These are phyloP conservation scores for Cantharis lateralis DNA, from an alignment of 2,888 invertebrate species.

Conservation along the genomic window DNA sequence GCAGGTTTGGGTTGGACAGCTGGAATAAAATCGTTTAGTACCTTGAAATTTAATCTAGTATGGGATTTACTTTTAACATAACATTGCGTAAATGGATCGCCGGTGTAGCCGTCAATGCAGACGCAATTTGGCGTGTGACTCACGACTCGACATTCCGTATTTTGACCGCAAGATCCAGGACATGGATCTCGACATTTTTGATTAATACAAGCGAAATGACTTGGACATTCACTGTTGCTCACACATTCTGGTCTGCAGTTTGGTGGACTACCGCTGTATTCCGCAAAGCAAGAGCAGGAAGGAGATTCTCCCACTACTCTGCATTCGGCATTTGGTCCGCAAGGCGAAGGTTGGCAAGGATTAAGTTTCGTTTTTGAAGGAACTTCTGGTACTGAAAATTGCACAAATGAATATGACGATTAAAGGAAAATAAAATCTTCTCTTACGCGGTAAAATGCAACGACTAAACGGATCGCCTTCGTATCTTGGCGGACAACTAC, in stretches of 20 bases:
- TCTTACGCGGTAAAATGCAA: conserved; percentile 58
- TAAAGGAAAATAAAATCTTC: background rate
- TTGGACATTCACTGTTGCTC: conserved; percentile 71
- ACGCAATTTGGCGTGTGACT: conserved; percentile 65
- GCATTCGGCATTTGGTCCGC: conserved; percentile 70
- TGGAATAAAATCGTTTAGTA: background rate
- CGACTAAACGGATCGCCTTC: conserved; percentile 80
- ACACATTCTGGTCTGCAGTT: conserved; percentile 77
- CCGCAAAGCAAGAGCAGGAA: conserved; percentile 65
- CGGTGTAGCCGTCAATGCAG: conserved; percentile 60
- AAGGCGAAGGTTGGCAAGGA: conserved; percentile 73
- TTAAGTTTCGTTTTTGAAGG: conserved; percentile 48
- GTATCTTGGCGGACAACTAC: conserved; percentile 77
- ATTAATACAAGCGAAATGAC: conserved; percentile 73
- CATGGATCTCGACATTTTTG: conserved; percentile 76
- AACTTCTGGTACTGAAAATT: conserved; percentile 34
- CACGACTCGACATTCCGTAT: conserved; percentile 61
- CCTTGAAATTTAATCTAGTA: background rate
- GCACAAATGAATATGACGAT: background rate
- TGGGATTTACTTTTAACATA: conserved; percentile 30
- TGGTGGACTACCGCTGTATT: conserved; percentile 68
- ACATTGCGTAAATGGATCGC: conserved; percentile 64
- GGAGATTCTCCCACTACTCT: conserved; percentile 60
- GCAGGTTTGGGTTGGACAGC: conserved; percentile 29
- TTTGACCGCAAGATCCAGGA: conserved; percentile 61